Evolutionary conservation across 2,113 vertebrate species (phyloP).

Genomic region (Eonycteris spelaea): DNA sequence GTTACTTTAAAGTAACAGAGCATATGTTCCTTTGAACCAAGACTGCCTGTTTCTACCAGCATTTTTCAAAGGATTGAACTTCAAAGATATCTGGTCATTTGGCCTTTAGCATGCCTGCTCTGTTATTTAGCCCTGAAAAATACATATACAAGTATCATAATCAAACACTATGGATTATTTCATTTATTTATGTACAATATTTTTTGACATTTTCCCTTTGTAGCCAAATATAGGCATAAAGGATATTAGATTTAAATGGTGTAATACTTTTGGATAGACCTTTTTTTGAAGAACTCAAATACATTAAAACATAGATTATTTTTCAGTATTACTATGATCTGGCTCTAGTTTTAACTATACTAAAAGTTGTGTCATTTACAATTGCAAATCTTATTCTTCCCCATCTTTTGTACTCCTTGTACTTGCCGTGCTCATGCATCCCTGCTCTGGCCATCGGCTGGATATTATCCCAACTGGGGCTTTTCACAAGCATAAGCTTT

Average conservation of each 20-base stretch:
- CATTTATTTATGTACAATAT: neutral
- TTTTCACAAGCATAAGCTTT: neutral
- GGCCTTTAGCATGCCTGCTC: conserved; percentile 1
- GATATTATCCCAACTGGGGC: neutral
- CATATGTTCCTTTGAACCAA: neutral
- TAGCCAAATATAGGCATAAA: neutral
- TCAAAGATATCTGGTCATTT: neutral
- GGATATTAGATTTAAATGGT: neutral
- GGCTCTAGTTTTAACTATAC: neutral
- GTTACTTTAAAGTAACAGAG: conserved; percentile 18
- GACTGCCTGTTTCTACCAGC: neutral
- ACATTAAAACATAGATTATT: neutral
- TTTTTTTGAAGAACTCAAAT: neutral
- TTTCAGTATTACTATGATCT: neutral
- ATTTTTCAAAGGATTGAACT: conserved; percentile 31
- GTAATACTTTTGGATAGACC: neutral
- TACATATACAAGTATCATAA: neutral
- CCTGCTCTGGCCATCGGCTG: neutral
- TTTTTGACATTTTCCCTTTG: neutral
- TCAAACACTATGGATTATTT: neutral
- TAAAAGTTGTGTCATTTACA: neutral
- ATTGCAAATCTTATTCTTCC: neutral
- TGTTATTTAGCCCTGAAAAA: conserved; percentile 21
- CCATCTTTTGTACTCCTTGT: neutral
- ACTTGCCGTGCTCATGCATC: neutral